These are phyloP conservation scores for Sebastes schlegelii DNA, from an alignment of 2,113 vertebrate species.

Conservation along the genomic window DNA sequence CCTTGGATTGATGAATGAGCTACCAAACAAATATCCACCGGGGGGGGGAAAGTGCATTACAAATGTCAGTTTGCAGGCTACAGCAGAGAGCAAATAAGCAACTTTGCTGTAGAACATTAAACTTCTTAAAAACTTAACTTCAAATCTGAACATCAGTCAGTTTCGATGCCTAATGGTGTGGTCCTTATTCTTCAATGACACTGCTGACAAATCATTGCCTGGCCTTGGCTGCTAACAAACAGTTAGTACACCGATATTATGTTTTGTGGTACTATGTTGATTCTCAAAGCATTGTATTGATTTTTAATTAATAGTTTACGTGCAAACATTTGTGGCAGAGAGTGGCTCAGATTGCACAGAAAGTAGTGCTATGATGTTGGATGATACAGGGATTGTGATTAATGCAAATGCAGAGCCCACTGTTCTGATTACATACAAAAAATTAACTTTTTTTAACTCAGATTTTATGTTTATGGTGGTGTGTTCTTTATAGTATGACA, in stretches of 20 bases:
- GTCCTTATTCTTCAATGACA: not conserved
- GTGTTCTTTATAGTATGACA: too few relatives aligned
- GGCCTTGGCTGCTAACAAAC: not conserved
- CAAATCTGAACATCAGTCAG: not conserved
- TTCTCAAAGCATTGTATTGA: too few relatives aligned
- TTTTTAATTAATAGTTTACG: too few relatives aligned
- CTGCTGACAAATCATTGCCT: not conserved
- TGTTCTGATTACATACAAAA: too few relatives aligned
- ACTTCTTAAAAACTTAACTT: not conserved
- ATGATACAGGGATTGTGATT: too few relatives aligned
- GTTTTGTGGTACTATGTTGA: too few relatives aligned
- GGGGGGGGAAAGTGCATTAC: not conserved
- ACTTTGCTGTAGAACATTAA: not conserved
- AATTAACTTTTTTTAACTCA: too few relatives aligned
- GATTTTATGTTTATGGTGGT: too few relatives aligned
- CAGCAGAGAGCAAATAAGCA: not conserved
- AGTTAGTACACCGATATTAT: not conserved
- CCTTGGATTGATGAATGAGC: constrained; percentile 1
- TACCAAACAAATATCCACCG: not conserved
- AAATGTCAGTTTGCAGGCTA: not conserved
- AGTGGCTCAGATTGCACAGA: too few relatives aligned
- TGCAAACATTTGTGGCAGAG: too few relatives aligned
- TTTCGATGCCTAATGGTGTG: not conserved
- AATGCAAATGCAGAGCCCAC: too few relatives aligned
- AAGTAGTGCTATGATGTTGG: too few relatives aligned